Conservation (phyloP, 2,888 invertebrate species). For the Vandiemenella viatica region DNA sequence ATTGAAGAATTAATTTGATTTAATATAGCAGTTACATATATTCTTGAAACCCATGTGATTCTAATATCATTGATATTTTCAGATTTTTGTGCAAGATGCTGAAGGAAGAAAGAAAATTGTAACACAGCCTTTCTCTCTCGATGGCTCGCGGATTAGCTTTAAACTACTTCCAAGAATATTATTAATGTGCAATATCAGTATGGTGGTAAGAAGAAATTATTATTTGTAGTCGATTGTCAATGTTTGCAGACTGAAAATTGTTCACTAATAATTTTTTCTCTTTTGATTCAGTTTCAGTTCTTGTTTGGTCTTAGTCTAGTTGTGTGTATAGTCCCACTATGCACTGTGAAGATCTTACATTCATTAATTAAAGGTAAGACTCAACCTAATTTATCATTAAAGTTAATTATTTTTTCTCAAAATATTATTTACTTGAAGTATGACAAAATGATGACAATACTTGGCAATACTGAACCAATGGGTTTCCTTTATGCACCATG, state of each 20-base stretch:
- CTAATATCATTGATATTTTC: slow-evolving; percentile 18
- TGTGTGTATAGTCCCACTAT: slow-evolving; percentile 46
- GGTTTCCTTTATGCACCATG: too few relatives aligned
- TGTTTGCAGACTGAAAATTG: not conserved
- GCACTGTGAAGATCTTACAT: slow-evolving; percentile 43
- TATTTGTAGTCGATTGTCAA: not conserved
- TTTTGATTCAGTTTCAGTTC: slow-evolving; percentile 43
- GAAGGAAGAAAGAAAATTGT: slow-evolving; percentile 38
- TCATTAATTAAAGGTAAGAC: slow-evolving; percentile 37
- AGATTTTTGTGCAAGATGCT: slow-evolving; percentile 43
- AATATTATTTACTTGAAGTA: too few relatives aligned
- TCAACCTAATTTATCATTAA: slow-evolving; percentile 17
- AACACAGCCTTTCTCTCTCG: slow-evolving; percentile 63
- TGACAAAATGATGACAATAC: too few relatives aligned
- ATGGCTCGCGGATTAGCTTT: slow-evolving; percentile 51
- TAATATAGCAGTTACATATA: not conserved
- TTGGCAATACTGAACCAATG: too few relatives aligned
- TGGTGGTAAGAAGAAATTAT: slow-evolving; percentile 42
- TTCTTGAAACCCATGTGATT: not conserved
- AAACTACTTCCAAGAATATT: slow-evolving; percentile 50
- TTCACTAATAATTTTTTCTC: not conserved
- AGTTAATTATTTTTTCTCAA: too few relatives aligned
- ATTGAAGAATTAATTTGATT: not conserved
- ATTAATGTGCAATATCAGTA: slow-evolving; percentile 60
- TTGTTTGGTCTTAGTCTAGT: slow-evolving; percentile 47